Percentiles rank a stretch among this genome's conserved stretches.
Evolutionary conservation across 2,113 vertebrate genomes (phyloP).

Genomic region (Jacana jacana): DNA sequence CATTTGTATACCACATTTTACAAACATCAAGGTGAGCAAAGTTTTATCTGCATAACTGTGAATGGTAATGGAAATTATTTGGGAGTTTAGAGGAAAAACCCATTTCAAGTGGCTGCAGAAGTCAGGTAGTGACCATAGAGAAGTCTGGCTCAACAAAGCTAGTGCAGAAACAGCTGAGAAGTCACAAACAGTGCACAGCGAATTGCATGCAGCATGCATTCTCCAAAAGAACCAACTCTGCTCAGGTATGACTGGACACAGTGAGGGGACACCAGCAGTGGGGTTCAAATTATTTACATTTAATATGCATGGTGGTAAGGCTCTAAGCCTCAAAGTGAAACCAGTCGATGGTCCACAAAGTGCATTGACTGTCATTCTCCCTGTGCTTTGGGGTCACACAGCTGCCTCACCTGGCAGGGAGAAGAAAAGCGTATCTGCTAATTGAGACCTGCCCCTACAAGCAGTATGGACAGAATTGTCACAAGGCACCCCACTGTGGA

Average conservation of each 20-base stretch:
- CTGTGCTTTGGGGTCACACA: background rate
- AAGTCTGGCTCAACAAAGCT: background rate
- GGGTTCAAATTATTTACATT: background rate
- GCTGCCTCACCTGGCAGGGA: background rate
- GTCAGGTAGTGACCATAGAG: background rate
- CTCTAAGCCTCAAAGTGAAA: background rate
- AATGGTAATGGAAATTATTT: background rate
- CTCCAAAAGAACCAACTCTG: background rate
- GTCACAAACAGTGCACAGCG: background rate
- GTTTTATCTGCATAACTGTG: background rate
- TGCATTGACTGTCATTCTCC: background rate
- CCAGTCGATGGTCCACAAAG: background rate
- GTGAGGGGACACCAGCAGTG: background rate
- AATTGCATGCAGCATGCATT: background rate
- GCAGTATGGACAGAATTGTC: background rate
- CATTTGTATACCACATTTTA: background rate
- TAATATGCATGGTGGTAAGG: background rate
- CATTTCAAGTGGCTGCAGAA: background rate
- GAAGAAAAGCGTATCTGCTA: background rate
- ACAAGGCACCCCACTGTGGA: background rate
- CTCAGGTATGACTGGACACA: background rate
- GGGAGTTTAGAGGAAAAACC: background rate
- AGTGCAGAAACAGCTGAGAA: background rate
- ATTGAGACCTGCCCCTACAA: background rate
- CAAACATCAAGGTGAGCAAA: background rate